Conservation (phyloP, 2,113 vertebrate species). For the Gobiocypris rarus region DNA sequence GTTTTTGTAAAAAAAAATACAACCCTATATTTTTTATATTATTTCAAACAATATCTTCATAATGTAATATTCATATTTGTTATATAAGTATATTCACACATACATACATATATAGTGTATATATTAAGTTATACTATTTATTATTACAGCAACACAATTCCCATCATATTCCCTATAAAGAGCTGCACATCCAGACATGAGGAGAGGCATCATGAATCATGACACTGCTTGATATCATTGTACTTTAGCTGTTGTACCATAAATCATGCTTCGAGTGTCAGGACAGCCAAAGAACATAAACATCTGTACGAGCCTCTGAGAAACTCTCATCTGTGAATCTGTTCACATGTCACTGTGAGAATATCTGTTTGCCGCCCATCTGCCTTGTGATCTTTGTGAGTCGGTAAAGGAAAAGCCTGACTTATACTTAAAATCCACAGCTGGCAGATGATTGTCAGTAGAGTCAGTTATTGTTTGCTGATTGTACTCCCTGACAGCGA, state of each 20-base stretch:
- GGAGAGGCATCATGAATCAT: neutral
- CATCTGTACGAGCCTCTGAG: neutral
- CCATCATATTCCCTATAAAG: neutral
- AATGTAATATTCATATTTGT: too few species aligned
- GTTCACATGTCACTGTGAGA: neutral
- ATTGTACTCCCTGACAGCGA: neutral
- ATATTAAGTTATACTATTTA: too few species aligned
- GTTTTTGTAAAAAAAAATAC: too few species aligned
- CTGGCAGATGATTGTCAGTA: neutral
- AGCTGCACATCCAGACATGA: neutral
- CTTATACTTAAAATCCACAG: too few species aligned
- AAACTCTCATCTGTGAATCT: neutral
- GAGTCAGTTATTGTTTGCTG: neutral
- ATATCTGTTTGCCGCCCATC: neutral
- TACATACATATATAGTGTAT: too few species aligned
- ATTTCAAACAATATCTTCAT: neutral
- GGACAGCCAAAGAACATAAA: neutral
- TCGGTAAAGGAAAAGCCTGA: neutral
- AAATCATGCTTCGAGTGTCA: neutral
- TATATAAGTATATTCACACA: too few species aligned
- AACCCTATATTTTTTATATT: too few species aligned
- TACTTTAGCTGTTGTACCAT: neutral
- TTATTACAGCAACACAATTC: too few species aligned
- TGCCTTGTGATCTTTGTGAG: neutral
- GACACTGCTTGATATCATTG: neutral